A percentile compares a stretch with the other conserved stretches of the same genome.
phyloP scores from a whole-genome alignment of 2,888 invertebrate genomes.

The Stratiomys singularior region DNA sequence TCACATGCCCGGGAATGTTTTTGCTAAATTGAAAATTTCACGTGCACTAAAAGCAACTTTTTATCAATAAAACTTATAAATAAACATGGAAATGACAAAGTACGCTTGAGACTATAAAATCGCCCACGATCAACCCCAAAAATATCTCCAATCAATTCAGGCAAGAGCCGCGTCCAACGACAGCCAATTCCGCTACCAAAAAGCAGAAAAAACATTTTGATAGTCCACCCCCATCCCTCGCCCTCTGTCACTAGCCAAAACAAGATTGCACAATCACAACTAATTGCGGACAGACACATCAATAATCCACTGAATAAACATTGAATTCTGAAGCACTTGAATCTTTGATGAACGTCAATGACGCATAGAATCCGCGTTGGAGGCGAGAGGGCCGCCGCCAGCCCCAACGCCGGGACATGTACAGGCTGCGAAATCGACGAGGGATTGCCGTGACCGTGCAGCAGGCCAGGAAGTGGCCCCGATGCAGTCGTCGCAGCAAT shows the following conservation, averaged over 20 bases:
- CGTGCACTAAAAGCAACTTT: no score
- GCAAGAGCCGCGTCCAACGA: background rate
- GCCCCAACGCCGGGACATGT: background rate
- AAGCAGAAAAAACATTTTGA: background rate
- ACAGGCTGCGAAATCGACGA: background rate
- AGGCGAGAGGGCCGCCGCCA: background rate
- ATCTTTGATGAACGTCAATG: constrained; percentile 21
- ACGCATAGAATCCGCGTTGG: background rate
- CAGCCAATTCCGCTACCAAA: background rate
- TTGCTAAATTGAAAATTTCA: no score
- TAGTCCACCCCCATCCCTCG: background rate
- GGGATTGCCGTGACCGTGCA: background rate
- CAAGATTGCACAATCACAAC: constrained; percentile 1
- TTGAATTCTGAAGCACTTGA: background rate
- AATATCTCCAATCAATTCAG: background rate
- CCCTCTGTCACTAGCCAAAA: background rate
- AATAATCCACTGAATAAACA: background rate
- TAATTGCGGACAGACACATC: constrained; percentile 4
- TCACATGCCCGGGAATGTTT: no score
- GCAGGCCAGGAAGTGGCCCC: no score
- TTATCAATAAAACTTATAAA: no score
- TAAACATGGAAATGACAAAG: background rate
- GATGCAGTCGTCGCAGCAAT: background rate
- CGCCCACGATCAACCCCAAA: background rate
- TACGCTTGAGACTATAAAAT: background rate